Conservation (phyloP, 1,140 invertebrate species). For the Drepana arcuata region DNA sequence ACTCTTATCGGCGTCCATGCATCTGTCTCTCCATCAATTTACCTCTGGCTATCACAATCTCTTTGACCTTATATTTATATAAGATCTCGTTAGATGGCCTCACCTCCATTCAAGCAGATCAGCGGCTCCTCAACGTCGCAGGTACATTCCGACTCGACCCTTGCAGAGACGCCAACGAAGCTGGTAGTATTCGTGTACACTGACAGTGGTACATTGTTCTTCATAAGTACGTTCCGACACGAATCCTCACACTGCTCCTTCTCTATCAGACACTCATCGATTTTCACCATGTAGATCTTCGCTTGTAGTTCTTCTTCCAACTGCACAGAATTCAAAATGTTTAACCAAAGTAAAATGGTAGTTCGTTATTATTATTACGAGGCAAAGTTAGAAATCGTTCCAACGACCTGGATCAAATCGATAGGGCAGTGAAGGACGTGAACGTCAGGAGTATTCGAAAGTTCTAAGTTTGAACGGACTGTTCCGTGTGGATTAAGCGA, state of each 20-base stretch:
- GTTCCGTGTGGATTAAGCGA: too few species aligned
- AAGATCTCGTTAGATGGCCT: slow-evolving; percentile 5
- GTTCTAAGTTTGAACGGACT: too few species aligned
- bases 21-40: too few species aligned
- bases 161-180: slow-evolving; percentile 89
- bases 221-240: slow-evolving; percentile 81
- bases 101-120: slow-evolving; percentile 81
- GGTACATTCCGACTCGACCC: slow-evolving; percentile 82
- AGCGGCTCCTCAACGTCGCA: slow-evolving; percentile 73
- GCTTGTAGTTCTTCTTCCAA: slow-evolving; percentile 80
- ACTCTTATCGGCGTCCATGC: too few species aligned
- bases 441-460: too few species aligned
- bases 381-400: too few species aligned
- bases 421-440: too few species aligned
- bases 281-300: slow-evolving; percentile 86
- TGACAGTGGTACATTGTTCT: slow-evolving; percentile 79
- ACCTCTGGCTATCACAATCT: too few species aligned
- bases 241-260: slow-evolving; percentile 79
- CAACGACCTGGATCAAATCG: too few species aligned
- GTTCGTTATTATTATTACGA: too few species aligned
- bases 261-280: slow-evolving; percentile 89
- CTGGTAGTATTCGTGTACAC: slow-evolving; percentile 92
- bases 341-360: too few species aligned
- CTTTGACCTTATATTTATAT: too few species aligned
- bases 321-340: slow-evolving; percentile 57